These are phyloP conservation scores for Linnaemya vulpina DNA, from an alignment of 2,888 invertebrate genomes.

Conservation along the genomic window DNA sequence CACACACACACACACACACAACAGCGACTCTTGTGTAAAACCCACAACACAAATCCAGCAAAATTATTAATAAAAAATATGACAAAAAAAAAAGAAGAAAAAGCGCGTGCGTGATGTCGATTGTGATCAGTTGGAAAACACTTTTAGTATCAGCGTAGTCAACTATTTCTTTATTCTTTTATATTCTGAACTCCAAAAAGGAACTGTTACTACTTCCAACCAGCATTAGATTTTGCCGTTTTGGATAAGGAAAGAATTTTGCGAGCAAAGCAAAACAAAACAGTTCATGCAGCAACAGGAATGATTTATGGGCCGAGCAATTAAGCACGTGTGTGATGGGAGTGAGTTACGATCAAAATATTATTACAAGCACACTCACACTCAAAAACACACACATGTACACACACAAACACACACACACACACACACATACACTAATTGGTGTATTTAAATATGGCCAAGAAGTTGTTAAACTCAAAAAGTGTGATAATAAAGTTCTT, in stretches of 20 bases:
- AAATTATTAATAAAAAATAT: constrained; percentile 38
- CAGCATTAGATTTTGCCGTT: constrained; percentile 15
- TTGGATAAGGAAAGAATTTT: constrained; percentile 18
- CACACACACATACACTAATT: not conserved
- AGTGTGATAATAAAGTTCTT: no score
- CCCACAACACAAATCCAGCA: constrained; percentile 25
- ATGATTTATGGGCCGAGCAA: constrained; percentile 70
- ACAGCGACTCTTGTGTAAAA: constrained; percentile 8
- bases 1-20: not conserved
- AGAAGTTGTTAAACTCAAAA: no score
- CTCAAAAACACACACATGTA: not conserved
- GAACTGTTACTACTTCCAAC: constrained; percentile 33
- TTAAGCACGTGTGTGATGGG: constrained; percentile 71
- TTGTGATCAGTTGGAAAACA: constrained; percentile 60
- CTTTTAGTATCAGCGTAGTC: constrained; percentile 22
- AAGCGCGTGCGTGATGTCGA: constrained; percentile 71
- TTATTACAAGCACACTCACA: no score
- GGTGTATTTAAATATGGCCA: not conserved
- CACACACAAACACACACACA: not conserved
- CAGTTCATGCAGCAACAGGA: constrained; percentile 44
- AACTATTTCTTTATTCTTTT: not conserved
- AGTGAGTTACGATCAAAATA: constrained; percentile 50
- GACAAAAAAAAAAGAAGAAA: no score
- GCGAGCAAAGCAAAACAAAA: not conserved
- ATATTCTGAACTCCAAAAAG: constrained; percentile 15